Conservation (phyloP, 2,888 invertebrate species). For the Pyralis farinalis region DNA sequence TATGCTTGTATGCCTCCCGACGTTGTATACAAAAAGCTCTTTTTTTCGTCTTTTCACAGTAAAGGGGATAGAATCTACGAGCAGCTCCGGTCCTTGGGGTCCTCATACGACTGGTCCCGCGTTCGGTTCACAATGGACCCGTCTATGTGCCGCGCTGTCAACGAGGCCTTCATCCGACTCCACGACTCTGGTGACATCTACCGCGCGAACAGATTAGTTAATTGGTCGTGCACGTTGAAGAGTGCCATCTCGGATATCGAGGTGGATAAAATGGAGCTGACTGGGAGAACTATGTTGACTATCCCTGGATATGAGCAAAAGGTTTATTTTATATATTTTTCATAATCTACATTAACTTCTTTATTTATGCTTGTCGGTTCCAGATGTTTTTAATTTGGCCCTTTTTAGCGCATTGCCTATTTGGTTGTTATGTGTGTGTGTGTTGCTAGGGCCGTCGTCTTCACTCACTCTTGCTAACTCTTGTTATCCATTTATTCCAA, state of each 20-base stretch:
- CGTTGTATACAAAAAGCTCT: too few relatives aligned
- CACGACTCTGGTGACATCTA: slow-evolving; percentile 95
- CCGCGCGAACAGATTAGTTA: slow-evolving; percentile 94
- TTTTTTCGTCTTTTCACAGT: slow-evolving; percentile 57
- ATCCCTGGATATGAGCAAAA: slow-evolving; percentile 96
- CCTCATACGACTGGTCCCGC: slow-evolving; percentile 97
- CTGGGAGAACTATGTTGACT: slow-evolving; percentile 90
- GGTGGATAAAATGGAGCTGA: slow-evolving; percentile 96
- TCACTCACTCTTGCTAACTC: too few relatives aligned
- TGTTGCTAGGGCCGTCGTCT: too few relatives aligned
- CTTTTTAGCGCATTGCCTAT: too few relatives aligned
- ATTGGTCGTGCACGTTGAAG: slow-evolving; percentile 98
- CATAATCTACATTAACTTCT: too few relatives aligned
- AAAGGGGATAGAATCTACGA: slow-evolving; percentile 88
- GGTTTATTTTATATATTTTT: too few relatives aligned
- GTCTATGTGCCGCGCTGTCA: slow-evolving; percentile 92
- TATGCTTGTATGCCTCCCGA: too few relatives aligned
- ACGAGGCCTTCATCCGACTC: slow-evolving; percentile 95
- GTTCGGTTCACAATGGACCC: slow-evolving; percentile 98
- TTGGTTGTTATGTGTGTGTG: too few relatives aligned
- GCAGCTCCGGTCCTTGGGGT: slow-evolving; percentile 93
- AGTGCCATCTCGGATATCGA: slow-evolving; percentile 99
- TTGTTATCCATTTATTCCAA: too few relatives aligned
- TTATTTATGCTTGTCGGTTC: too few relatives aligned
- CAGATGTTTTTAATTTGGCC: too few relatives aligned